phyloP scores from a whole-genome alignment of 2,797 vertebrate genomes.

The Distichodus sexfasciatus region DNA sequence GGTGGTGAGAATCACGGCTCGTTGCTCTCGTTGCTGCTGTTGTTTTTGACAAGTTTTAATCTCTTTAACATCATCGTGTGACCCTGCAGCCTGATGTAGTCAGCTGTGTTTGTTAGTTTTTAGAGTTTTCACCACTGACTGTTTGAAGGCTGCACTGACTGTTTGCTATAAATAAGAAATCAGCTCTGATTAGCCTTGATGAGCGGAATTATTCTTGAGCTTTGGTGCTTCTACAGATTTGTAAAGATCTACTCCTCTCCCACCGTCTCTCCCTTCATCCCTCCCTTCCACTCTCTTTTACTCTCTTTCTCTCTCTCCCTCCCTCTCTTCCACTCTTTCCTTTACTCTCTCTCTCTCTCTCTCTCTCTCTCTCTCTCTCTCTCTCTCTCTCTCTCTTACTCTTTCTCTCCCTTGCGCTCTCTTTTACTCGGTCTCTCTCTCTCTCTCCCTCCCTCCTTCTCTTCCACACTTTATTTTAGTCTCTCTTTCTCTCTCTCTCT shows the following conservation, averaged over 20 bases:
- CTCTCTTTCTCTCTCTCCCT: background rate
- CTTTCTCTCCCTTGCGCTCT: background rate
- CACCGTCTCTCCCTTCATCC: background rate
- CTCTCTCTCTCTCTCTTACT: background rate
- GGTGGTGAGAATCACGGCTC: too few species aligned
- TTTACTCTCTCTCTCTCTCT: background rate
- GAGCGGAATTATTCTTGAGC: slow-evolving; percentile 4
- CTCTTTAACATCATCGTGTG: too few species aligned
- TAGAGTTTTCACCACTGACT: too few species aligned
- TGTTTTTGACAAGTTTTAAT: too few species aligned
- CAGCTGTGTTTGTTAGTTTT: too few species aligned
- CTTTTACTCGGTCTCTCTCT: background rate
- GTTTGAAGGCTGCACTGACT: background rate
- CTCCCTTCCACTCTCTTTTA: background rate
- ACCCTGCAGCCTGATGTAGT: too few species aligned
- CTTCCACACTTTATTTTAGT: slow-evolving; percentile 25
- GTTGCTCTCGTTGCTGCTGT: too few species aligned
- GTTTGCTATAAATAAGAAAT: slow-evolving; percentile 29
- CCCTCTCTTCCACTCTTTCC: slow-evolving; percentile 2
- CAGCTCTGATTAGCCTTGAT: slow-evolving; percentile 22
- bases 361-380: background rate
- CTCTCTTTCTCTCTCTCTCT: slow-evolving; percentile 9
- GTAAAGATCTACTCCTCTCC: background rate
- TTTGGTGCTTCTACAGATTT: slow-evolving; percentile 5
- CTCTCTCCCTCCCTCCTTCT: background rate